Base-by-base conservation (phyloP, 2,797 vertebrate genomes). In the Microhierax caerulescens region DNA sequence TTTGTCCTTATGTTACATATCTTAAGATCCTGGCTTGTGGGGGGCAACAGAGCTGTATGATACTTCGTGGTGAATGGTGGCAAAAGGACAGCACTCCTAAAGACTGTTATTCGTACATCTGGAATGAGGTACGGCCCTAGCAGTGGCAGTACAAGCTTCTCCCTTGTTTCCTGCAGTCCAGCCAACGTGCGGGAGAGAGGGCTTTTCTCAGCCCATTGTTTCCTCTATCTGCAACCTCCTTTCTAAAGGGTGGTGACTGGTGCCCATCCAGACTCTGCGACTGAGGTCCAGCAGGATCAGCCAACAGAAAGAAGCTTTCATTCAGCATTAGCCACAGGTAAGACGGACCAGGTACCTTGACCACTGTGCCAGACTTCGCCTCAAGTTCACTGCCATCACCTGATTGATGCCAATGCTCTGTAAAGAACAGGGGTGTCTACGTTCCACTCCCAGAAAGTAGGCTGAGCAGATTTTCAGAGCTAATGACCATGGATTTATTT, bases 401-500 rank as follows among this genome's bases (percentile, higher is more conserved):
- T 54, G 43, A 37, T 11, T 65, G 39, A 43, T 54, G 45, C 32
- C 37, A 37, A 41, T 61, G 20, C 39, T 76, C 51, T 61, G 67
- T 17, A 75, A 92, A 47, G 24, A 48, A 10, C 61, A 70, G 23
- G 14, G 3, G 7, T 77, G 23, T 88, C 53, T 60, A 48, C 20
- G 67, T 34, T n/a, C 10, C 30, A 63, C 9, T 32, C 39, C 50
- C 56, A 65, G 17, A 79, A 36, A 45, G 24, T 11, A 74, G 57
- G 30, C n/a, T 88, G 73, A 94, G 51, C 53, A 82, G 36, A 72
- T 68, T 92, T 85, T 90, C 4, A 1, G 36, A 93, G 48, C 77
- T 94, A 95, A 84, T 85, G 59, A 90, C 64, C 70, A 69, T 36
- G 63, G 59, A 91, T 95, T 94, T 93, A 91, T 88, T 92, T 89